phyloP scores from a whole-genome alignment of 2,113 vertebrate species.

The Noctilio leporinus region DNA sequence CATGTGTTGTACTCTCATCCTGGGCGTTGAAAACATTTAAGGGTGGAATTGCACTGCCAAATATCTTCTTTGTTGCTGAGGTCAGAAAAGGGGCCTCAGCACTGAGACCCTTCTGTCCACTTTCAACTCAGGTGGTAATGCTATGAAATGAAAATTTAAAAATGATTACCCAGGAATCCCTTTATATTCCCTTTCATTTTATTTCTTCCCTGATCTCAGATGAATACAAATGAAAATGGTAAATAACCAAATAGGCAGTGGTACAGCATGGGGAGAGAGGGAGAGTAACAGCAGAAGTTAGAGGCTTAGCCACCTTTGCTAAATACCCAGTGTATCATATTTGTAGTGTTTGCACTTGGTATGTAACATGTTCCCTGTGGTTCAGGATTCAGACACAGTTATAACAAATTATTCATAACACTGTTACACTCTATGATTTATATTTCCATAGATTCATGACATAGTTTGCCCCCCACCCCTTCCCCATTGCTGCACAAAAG shows the following conservation, averaged over 20 bases:
- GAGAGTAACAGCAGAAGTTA: background rate
- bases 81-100: background rate
- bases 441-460: background rate
- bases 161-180: background rate
- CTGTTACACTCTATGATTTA: background rate
- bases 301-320: background rate
- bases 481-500: background rate
- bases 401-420: background rate
- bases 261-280: background rate
- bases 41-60: background rate
- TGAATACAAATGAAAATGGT: background rate
- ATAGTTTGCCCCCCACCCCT: background rate
- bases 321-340: background rate
- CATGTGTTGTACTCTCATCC: background rate
- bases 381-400: background rate
- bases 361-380: background rate
- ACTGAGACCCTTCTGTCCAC: background rate
- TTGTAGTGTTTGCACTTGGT: background rate
- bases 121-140: background rate
- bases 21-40: background rate
- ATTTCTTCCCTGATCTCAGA: background rate
- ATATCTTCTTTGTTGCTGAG: background rate
- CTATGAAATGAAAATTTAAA: background rate
- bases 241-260: background rate
- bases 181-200: background rate